Base-by-base conservation (phyloP, 2,888 invertebrate genomes). In the Drosophila anceps region DNA sequence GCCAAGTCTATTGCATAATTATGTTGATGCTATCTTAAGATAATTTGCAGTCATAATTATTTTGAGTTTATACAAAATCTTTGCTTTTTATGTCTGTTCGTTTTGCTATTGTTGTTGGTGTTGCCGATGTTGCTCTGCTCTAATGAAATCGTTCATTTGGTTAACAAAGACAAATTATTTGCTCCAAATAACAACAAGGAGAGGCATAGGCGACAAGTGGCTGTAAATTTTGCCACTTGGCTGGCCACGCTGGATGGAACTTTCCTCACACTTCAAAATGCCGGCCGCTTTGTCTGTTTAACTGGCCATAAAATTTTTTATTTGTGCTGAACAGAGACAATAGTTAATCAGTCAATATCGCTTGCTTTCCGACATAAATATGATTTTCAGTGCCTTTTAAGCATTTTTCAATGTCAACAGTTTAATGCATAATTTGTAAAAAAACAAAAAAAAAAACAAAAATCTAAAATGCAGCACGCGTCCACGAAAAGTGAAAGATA, bases 111-210 rank as follows among this genome's bases (percentile, higher is more conserved):
- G 35, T n/a, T 54, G 24, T 18, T 43, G 41, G n/a, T 35, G 24
- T 18, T 43, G 41, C n/a, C 29, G 29, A 4, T 53, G 24, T 31
- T 35, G 10, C 10, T 44, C 39, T 35, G 46, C 51, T 59, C 55
- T 64, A 69, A 69, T 76, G 68, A 73, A 82, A 66, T 63, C 85
- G 58, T 44, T 79, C 73, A 60, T 66, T 84, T 76, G 88, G 85
- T 76, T 88, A 80, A 85, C 77, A 74, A 82, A 69, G 64, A 67
- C 69, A 70, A 80, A 85, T 88, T 77, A 77, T 80, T 74, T 84
- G 84, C 81, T 88, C 76, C 76, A 82, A 79, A 82, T 79, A 70
- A 73, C 82, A 60, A 39, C 43, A 60, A 58, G n/a, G n/a, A n/a
- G 73, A 53, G 65, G 48, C 55, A 37, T 12, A 15, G n/a, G 53